Base-by-base conservation (phyloP, 2,797 vertebrate species). In the Argyrosomus regius region DNA sequence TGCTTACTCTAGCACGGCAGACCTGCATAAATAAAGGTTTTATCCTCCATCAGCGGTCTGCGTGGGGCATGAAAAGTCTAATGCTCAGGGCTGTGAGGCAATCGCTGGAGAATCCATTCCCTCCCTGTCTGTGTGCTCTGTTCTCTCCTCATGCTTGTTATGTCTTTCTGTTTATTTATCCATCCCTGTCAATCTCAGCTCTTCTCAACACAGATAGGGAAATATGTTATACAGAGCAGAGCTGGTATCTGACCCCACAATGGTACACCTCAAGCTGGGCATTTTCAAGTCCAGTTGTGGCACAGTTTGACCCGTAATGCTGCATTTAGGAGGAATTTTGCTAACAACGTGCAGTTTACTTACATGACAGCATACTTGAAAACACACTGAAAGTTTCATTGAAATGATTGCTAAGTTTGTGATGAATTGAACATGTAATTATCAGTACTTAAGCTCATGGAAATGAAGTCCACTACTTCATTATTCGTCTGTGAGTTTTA, bases 1-100 rank as follows among this genome's bases (percentile, higher is more conserved):
- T 72, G 69, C 73, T 81, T 73, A 77, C 74, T 87, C 64, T 35
- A 46, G 71, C 80, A 75, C 31, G 8, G 63, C 75, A 11, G 78
- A 53, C 75, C 81, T 78, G 60, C 72, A 82, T 76, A 72, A 80
- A 81, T 79, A 72, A 63, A 78, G 67, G 22, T 66, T 88, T 85
- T 76, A 78, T 82, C 82, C 69, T 6, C 63, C 78, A 78, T 86
- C 83, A 78, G 73, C 69, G 74, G 58, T 56, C 67, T 65, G 31
- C 16, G 6, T 35, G 3, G 24, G 62, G 53, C 76, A 69, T 77
- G 50, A 59, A 72, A 58, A 60, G 60, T 31, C 56, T 43, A 58
- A 76, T 0, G 28, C 67, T 76, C n/a, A 16, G 62, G 24, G 79
- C 64, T 48, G 57, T 2, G 49, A 73, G 45, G 63, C 24, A 41